Percentiles rank a stretch among this genome's conserved stretches.
Evolutionary conservation across 2,888 invertebrate genomes (phyloP).

Genomic region (Heteromyza rotundicornis): DNA sequence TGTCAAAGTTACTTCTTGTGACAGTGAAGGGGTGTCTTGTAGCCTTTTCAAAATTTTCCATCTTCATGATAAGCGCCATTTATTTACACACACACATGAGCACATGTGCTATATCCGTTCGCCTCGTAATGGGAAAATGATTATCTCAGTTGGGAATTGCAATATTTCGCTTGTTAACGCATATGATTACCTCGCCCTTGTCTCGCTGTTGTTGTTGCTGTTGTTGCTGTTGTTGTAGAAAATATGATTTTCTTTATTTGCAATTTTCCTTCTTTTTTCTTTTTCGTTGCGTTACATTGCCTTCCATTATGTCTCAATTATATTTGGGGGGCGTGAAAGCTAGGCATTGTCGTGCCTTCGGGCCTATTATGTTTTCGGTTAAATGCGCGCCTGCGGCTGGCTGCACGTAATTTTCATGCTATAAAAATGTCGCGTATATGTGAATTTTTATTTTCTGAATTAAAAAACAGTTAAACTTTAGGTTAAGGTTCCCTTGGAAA

Average conservation of each 20-base stretch:
- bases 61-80: conserved; percentile 9
- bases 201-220: neutral
- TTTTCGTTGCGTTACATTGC: neutral
- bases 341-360: no score
- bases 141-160: conserved; percentile 16
- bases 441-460: no score
- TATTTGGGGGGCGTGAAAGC: neutral
- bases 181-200: conserved; percentile 11
- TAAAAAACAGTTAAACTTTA: no score
- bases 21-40: neutral
- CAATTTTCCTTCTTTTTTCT: no score
- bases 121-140: conserved; percentile 15
- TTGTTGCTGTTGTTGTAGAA: neutral
- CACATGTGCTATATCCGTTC: no score
- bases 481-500: no score
- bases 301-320: neutral
- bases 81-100: conserved; percentile 2
- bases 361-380: no score
- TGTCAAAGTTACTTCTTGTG: neutral
- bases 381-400: no score
- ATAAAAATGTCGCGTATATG: no score
- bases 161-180: conserved; percentile 18
- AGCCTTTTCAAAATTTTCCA: conserved; percentile 2
- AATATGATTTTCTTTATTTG: no score
- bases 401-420: no score